Base-by-base conservation (phyloP, 53 echinoderm and acorn worm genomes). In the Crossaster papposus region DNA sequence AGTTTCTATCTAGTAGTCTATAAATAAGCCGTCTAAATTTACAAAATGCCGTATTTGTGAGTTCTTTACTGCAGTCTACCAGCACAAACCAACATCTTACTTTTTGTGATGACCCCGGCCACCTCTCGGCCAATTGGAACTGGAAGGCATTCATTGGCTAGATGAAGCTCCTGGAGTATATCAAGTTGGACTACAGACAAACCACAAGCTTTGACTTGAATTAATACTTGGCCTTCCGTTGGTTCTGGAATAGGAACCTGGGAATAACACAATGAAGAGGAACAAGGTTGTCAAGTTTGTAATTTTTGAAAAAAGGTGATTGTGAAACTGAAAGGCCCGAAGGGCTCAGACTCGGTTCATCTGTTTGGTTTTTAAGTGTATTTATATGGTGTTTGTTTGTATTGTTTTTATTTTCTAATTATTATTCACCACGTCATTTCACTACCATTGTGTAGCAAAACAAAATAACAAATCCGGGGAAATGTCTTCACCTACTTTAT, bases 161-260 rank as follows among this genome's bases (percentile, higher is more conserved):
- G 32, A 23, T 92, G 88, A 44, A 99, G 79, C 55, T 96, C 92
- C 50, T 92, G 75, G 7, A 94, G 64, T 2, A 95, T 51, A 7
- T 95, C 90, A 44, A 94, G 68, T 37, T 90, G 90, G 13, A 92
- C 55, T 2, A 79, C 54, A 26, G 94, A 86, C 38, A 97, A 74
- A 36, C 95, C 97, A 80, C 97, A 95, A 20, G 97, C 92, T 55
- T 91, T 95, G 51, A 97, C 90, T 64, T 95, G 91, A 15, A 97
- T 88, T 30, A 94, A 89, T 5, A 97, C 91, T 52, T 91, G 90
- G 29, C 81, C 79, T 20, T 91, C 89, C 34, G 79, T 91, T 29
- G 93, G 86, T 31, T 94, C 96, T 54, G 96, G 94, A 36, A 94
- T 74, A 0, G 93, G 79, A 35, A 89, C 92, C 96, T 95, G 29